Base-by-base conservation (phyloP, 2,797 vertebrate genomes). In the Galagoides demidoff region DNA sequence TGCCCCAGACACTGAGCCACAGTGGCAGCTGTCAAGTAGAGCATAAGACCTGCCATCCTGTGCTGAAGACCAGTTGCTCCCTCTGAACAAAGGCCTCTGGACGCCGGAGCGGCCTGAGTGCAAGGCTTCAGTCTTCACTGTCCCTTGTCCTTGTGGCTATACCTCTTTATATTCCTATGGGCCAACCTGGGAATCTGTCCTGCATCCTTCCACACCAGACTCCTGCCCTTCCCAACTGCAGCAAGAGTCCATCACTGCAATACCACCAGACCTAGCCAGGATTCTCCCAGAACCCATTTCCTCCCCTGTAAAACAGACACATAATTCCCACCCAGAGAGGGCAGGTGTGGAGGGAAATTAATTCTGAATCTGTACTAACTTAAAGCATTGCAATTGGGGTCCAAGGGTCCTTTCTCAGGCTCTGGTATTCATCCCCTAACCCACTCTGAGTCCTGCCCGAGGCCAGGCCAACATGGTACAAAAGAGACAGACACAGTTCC, bases 381-480 rank as follows among this genome's bases (percentile, higher is more conserved):
- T 4, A 82, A 9, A 27, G 25, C 14, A 7, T 7, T 5, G 59
- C 9, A 17, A 25, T 6, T 22, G 25, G 23, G 71, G 90, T 13
- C 45, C n/a, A 14, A 29, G 45, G 19, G 31, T 1, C 1, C 25
- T 14, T 37, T 31, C n/a, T 6, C 29, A 5, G 71, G 70, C 7
- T n/a, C 64, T 66, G 1, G 9, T 7, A 10, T 1, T 10, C 7
- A 4, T 49, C 23, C 52, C n/a, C 27, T 3, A 23, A 29, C 59
- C 29, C 3, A 0, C 37, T 23, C 1, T 2, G 11, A 3, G n/a
- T 23, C 34, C 45, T 0, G 13, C 61, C 25, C 43, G 9, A 5
- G 64, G 27, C 39, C 37, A 14, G 57, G 7, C 55, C 39, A 14
- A 4, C 5, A 66, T 1, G 0, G 34, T 63, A 29, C 66, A 11